Percentiles rank a stretch among this genome's conserved stretches.
Conservation (phyloP, 2,888 invertebrate species). For the Drosophila sordidula region DNA sequence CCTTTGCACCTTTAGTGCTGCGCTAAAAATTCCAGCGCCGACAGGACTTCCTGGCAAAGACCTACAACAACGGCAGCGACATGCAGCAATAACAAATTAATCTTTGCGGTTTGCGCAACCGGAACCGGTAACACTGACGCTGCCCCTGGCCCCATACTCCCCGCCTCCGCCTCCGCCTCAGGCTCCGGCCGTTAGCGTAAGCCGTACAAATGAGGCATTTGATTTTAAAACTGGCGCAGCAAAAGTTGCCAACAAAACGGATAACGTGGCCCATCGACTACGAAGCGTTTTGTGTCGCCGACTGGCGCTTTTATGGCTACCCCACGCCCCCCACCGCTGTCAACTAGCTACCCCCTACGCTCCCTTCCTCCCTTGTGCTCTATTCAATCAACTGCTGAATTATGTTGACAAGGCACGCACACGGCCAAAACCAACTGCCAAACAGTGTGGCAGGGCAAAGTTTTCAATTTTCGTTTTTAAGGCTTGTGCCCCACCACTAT, state of each 20-base stretch:
- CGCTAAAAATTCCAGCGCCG: constrained; percentile 74
- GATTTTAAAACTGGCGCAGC: constrained; percentile 73
- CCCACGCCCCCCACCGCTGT: neutral
- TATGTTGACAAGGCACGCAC: constrained; percentile 78
- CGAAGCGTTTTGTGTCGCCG: constrained; percentile 46
- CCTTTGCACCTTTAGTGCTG: constrained; percentile 81
- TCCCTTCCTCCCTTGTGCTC: neutral
- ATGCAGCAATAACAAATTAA: constrained; percentile 78
- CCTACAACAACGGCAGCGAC: constrained; percentile 38
- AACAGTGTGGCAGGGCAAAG: constrained; percentile 51
- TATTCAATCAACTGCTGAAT: constrained; percentile 74
- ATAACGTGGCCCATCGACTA: constrained; percentile 39
- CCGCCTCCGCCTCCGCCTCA: neutral
- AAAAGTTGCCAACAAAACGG: constrained; percentile 57
- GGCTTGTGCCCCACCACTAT: constrained; percentile 29
- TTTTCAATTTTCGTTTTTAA: constrained; percentile 76
- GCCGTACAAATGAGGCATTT: constrained; percentile 75
- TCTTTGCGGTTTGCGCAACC: constrained; percentile 72
- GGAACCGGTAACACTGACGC: constrained; percentile 36
- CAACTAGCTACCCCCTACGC: neutral
- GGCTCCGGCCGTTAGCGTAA: constrained; percentile 38
- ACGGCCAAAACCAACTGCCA: constrained; percentile 51
- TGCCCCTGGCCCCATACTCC: neutral
- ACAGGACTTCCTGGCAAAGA: constrained; percentile 50
- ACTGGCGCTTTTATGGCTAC: constrained; percentile 42